Evolutionary conservation across 2,113 vertebrate genomes (phyloP).

Genomic region (Xiphorhynchus elegans): DNA sequence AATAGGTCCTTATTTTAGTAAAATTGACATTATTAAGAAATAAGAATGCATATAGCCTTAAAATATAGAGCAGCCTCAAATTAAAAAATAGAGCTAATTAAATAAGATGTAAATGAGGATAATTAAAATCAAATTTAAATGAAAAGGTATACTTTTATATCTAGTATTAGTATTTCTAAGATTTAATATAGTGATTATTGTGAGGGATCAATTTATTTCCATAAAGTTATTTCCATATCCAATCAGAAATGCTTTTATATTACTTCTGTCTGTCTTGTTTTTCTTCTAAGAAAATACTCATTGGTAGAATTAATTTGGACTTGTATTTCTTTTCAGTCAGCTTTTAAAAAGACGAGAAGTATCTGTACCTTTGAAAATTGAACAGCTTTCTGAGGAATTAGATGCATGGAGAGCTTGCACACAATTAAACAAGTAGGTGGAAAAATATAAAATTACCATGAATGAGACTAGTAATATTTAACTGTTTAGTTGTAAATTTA

Average conservation of each 20-base stretch:
- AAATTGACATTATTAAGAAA: not conserved
- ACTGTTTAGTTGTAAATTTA: not conserved
- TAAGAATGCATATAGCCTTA: not conserved
- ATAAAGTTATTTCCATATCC: not conserved
- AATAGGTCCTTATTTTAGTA: not conserved
- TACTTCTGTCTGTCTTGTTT: not conserved
- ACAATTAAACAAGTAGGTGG: constrained; percentile 78
- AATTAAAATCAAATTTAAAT: not conserved
- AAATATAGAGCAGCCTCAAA: not conserved
- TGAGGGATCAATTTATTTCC: not conserved
- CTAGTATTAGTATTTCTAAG: not conserved
- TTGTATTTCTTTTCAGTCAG: constrained; percentile 81
- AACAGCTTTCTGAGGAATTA: constrained; percentile 89
- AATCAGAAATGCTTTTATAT: not conserved
- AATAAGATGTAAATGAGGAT: not conserved
- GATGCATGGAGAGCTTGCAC: constrained; percentile 90
- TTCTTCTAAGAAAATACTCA: not conserved
- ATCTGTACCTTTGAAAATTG: constrained; percentile 88
- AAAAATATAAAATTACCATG: not conserved
- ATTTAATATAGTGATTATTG: not conserved
- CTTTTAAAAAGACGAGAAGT: constrained; percentile 92
- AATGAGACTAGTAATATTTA: not conserved
- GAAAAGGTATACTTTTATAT: not conserved
- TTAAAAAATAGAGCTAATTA: not conserved
- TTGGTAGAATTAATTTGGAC: not conserved